phyloP scores from a whole-genome alignment of 1,140 invertebrate species.

The Sitobion miscanthi region DNA sequence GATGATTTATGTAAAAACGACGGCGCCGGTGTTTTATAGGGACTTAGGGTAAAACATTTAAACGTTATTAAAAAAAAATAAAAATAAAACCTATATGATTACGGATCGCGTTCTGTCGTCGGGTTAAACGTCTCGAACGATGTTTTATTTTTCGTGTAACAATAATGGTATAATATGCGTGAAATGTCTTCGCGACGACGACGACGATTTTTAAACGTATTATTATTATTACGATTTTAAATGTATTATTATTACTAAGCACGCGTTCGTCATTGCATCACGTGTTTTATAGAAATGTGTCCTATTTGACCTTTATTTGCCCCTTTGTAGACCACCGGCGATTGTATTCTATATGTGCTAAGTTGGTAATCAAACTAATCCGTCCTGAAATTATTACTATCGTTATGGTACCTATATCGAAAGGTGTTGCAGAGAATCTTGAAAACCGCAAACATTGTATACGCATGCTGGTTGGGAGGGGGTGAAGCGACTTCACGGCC shows the following conservation, averaged over 20 bases:
- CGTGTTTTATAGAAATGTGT: neutral
- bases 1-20: constrained; percentile 29
- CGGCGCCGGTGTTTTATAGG: neutral
- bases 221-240: constrained; percentile 4
- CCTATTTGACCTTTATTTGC: neutral
- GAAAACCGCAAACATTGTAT: neutral
- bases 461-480: neutral
- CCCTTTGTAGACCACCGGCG: neutral
- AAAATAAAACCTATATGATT: neutral
- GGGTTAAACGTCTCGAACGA: neutral
- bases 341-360: neutral
- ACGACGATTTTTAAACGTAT: neutral
- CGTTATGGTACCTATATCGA: neutral
- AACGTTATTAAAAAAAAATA: constrained; percentile 22
- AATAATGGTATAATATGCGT: neutral
- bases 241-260: constrained; percentile 4
- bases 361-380: neutral
- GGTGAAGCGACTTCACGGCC: neutral
- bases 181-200: neutral
- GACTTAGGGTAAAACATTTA: neutral
- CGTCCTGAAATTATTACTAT: neutral
- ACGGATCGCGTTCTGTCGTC: neutral
- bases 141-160: constrained; percentile 1
- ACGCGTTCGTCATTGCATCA: neutral
- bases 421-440: neutral